These are phyloP conservation scores for Phaedon cochleariae DNA, from an alignment of 2,888 invertebrate genomes.

Conservation along the genomic window DNA sequence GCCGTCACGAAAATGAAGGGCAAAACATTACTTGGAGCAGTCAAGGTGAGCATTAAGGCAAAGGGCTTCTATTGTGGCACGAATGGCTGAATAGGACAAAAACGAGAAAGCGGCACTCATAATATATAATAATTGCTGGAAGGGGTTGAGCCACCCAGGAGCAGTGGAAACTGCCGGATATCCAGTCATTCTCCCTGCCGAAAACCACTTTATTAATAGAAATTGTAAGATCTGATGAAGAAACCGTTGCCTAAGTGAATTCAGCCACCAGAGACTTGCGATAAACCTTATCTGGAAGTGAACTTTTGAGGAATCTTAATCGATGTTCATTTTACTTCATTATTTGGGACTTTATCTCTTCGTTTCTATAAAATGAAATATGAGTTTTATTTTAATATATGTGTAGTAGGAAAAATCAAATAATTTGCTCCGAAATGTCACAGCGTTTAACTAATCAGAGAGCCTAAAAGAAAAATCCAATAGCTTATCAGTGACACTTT, in stretches of 20 bases:
- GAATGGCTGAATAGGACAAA: not conserved
- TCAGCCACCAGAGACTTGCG: not conserved
- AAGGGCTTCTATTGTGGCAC: constrained; percentile 20
- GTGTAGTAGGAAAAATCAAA: too few species aligned
- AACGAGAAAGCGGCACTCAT: not conserved
- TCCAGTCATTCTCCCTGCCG: not conserved
- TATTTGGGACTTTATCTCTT: too few species aligned
- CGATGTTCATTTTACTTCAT: too few species aligned
- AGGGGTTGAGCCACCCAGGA: not conserved
- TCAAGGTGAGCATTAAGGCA: constrained; percentile 25
- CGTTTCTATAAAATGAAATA: too few species aligned
- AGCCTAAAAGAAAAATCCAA: too few species aligned
- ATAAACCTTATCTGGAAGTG: not conserved
- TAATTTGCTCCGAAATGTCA: too few species aligned
- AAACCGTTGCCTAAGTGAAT: not conserved
- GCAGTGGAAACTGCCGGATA: not conserved
- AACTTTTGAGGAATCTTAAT: not conserved
- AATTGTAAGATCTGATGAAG: not conserved
- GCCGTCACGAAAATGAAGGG: constrained; percentile 25
- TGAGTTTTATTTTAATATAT: too few species aligned
- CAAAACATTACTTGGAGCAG: constrained; percentile 25
- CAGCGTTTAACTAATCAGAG: too few species aligned
- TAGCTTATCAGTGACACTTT: too few species aligned
- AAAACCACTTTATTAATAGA: not conserved
- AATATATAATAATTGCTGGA: not conserved